Percentiles rank a stretch among this genome's conserved stretches.
Conservation (phyloP, 2,113 vertebrate species). For the Campylomormyrus numenius region DNA sequence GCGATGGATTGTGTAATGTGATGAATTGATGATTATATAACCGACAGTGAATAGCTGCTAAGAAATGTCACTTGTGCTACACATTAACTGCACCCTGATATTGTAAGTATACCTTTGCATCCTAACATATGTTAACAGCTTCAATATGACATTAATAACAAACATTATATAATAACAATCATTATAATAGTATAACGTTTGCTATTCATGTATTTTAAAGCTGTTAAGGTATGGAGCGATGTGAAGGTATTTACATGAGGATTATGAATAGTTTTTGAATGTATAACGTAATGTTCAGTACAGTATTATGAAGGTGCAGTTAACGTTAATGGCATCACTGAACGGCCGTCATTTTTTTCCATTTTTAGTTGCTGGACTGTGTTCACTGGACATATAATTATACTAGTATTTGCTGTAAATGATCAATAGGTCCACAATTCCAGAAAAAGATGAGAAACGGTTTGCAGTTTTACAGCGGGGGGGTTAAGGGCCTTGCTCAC, state of each 20-base stretch:
- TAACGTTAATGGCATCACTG: background rate
- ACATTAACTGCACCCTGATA: background rate
- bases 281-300: background rate
- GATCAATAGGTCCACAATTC: background rate
- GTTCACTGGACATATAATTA: background rate
- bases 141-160: background rate
- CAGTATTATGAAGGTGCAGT: background rate
- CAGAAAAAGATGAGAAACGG: too few relatives aligned
- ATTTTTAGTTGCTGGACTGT: background rate
- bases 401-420: background rate
- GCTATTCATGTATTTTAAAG: background rate
- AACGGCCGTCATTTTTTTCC: background rate
- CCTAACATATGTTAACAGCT: background rate
- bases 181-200: background rate
- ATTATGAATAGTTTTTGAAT: background rate
- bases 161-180: background rate
- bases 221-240: background rate
- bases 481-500: background rate
- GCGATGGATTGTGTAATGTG: background rate
- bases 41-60: background rate
- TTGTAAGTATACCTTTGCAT: background rate
- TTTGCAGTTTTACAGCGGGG: too few relatives aligned
- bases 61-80: background rate
- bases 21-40: background rate
- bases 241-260: background rate